Conservation (phyloP, 2,113 vertebrate species). For the Octodon degus region DNA sequence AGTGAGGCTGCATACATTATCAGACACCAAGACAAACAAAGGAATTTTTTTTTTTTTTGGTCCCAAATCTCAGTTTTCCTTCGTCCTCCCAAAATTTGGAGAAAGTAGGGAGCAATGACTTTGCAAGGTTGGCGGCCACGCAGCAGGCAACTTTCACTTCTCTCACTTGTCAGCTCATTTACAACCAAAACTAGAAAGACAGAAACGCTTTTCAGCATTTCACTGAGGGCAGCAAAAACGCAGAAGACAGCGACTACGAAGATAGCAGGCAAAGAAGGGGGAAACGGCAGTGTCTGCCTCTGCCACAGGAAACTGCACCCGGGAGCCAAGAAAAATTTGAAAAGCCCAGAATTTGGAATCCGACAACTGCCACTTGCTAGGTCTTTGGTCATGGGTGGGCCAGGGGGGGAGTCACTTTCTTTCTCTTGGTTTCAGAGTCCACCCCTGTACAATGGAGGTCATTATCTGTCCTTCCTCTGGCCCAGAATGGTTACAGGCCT, state of each 20-base stretch:
- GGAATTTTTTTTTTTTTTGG: constrained; percentile 87
- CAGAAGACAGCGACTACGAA: background rate
- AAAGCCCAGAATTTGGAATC: background rate
- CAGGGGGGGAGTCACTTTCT: background rate
- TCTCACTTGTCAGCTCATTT: background rate
- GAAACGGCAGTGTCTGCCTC: constrained; percentile 2
- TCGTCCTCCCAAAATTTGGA: constrained; percentile 73
- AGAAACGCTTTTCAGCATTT: background rate
- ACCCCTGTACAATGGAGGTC: constrained; percentile 8
- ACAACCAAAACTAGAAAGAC: background rate
- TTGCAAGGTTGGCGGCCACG: constrained; percentile 69
- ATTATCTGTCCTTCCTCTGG: background rate
- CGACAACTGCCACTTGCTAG: background rate
- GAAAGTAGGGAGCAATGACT: constrained; percentile 76
- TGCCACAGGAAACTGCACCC: constrained; percentile 30
- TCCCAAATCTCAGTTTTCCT: constrained; percentile 85
- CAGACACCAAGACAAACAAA: constrained; percentile 89
- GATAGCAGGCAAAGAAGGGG: background rate
- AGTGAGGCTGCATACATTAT: constrained; percentile 97
- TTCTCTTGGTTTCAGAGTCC: background rate
- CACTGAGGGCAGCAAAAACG: background rate
- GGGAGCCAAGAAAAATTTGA: background rate
- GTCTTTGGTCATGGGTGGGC: background rate
- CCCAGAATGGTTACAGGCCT: background rate
- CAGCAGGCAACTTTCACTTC: background rate